Evolutionary conservation across 1,140 invertebrate genomes (phyloP).

Genomic region (Bacillus rossius): DNA sequence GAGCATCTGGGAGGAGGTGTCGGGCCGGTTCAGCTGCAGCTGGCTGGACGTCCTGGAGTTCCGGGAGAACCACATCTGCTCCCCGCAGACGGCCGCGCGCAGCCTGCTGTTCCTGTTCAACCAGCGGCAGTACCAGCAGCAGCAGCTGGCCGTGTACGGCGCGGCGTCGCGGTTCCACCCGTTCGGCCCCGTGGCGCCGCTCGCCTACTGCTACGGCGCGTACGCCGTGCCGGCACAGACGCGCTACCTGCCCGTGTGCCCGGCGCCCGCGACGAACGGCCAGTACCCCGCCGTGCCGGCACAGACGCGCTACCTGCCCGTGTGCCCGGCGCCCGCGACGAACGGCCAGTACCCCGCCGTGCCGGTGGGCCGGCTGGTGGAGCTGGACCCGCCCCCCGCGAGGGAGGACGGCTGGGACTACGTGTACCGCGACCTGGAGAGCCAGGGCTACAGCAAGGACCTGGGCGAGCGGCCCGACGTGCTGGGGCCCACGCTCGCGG

Average conservation of each 20-base stretch:
- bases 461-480: conserved; percentile 55
- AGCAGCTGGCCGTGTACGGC: conserved; percentile 13
- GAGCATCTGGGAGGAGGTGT: conserved; percentile 53
- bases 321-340: not conserved
- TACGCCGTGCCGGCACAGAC: conserved; percentile 10
- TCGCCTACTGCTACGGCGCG: not conserved
- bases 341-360: conserved; percentile 17
- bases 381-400: conserved; percentile 63
- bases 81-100: conserved; percentile 47
- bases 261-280: not conserved
- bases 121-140: conserved; percentile 17
- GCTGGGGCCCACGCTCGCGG: conserved; percentile 47
- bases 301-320: conserved; percentile 7
- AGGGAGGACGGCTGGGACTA: conserved; percentile 70
- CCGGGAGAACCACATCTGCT: conserved; percentile 56
- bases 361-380: conserved; percentile 52
- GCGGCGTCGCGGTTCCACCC: conserved; percentile 6
- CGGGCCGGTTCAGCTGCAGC: conserved; percentile 45
- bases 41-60: conserved; percentile 63
- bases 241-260: conserved; percentile 1
- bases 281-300: conserved; percentile 6
- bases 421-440: conserved; percentile 68
- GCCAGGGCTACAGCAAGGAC: conserved; percentile 64
- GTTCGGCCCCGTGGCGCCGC: conserved; percentile 1
- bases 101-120: conserved; percentile 42